A percentile compares a stretch with the other conserved stretches of the same genome.
These are phyloP conservation scores for Gastrophysa polygoni DNA, from an alignment of 2,888 invertebrate species.

Conservation along the genomic window DNA sequence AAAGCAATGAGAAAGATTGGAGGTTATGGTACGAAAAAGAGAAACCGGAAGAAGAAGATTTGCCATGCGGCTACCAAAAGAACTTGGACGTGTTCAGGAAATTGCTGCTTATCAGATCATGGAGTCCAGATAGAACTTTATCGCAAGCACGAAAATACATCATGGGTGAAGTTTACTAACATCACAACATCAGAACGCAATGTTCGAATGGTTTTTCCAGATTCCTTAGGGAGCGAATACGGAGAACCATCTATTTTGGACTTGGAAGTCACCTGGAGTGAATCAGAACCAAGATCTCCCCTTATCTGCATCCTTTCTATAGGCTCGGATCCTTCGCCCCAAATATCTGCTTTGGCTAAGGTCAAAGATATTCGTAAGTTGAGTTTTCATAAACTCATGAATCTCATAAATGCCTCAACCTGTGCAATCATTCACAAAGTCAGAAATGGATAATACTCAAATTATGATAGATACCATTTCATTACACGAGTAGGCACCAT, in stretches of 20 bases:
- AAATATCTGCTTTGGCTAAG: slow-evolving; percentile 87
- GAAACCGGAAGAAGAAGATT: slow-evolving; percentile 87
- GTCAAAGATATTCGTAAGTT: slow-evolving; percentile 79
- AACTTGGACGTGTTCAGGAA: slow-evolving; percentile 88
- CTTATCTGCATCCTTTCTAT: slow-evolving; percentile 92
- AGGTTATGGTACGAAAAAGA: slow-evolving; percentile 90
- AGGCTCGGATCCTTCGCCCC: slow-evolving; percentile 96
- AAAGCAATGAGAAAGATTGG: slow-evolving; percentile 88
- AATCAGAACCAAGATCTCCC: slow-evolving; percentile 87
- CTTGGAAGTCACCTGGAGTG: slow-evolving; percentile 86
- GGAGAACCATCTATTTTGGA: slow-evolving; percentile 93
- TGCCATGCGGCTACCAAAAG: slow-evolving; percentile 89
- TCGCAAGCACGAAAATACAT: slow-evolving; percentile 93
- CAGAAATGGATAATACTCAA: no score
- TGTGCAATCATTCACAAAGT: not conserved
- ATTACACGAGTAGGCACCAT: no score
- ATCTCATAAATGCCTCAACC: not conserved
- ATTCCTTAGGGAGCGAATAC: slow-evolving; percentile 84
- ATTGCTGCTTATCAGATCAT: slow-evolving; percentile 83
- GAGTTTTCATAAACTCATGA: not conserved
- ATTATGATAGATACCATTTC: no score
- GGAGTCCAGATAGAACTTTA: slow-evolving; percentile 94
- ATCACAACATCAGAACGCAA: not conserved
- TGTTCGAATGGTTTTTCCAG: no score
- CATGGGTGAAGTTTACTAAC: slow-evolving; percentile 64